These are phyloP conservation scores for Squalus acanthias DNA, from an alignment of 2,797 vertebrate species.

Conservation along the genomic window DNA sequence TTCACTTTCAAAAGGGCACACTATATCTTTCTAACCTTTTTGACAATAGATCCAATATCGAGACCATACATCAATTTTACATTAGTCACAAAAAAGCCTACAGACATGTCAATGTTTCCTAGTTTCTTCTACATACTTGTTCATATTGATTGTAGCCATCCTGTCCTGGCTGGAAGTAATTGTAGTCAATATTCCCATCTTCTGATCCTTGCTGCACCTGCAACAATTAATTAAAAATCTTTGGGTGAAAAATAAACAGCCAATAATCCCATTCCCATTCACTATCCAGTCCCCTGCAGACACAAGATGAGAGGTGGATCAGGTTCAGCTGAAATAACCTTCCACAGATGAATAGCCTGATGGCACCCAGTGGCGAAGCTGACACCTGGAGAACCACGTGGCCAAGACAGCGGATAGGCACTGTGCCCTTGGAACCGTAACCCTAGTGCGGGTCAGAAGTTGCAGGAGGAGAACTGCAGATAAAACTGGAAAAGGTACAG, in stretches of 20 bases:
- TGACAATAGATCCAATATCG: neutral
- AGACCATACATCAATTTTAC: neutral
- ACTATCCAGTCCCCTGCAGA: neutral
- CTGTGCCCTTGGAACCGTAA: neutral
- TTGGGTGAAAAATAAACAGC: neutral
- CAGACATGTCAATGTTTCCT: neutral
- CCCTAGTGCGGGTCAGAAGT: neutral
- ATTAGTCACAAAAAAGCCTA: constrained; percentile 41
- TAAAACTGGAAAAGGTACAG: neutral
- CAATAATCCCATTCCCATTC: neutral
- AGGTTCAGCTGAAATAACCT: neutral
- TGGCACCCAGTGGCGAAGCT: neutral
- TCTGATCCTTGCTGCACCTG: constrained; percentile 79
- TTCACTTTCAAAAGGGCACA: neutral
- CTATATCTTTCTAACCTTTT: neutral
- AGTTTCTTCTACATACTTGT: constrained; percentile 65
- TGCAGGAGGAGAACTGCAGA: neutral
- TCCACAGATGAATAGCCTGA: too few species aligned
- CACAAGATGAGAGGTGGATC: neutral
- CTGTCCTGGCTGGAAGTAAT: constrained; percentile 74
- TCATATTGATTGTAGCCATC: constrained; percentile 78
- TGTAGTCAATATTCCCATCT: constrained; percentile 75
- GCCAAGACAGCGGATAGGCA: neutral
- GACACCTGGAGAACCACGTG: neutral
- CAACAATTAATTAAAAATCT: constrained; percentile 7